Percentiles rank a stretch among this genome's conserved stretches.
Conservation (phyloP, 2,113 vertebrate species). For the Centropristis striata region DNA sequence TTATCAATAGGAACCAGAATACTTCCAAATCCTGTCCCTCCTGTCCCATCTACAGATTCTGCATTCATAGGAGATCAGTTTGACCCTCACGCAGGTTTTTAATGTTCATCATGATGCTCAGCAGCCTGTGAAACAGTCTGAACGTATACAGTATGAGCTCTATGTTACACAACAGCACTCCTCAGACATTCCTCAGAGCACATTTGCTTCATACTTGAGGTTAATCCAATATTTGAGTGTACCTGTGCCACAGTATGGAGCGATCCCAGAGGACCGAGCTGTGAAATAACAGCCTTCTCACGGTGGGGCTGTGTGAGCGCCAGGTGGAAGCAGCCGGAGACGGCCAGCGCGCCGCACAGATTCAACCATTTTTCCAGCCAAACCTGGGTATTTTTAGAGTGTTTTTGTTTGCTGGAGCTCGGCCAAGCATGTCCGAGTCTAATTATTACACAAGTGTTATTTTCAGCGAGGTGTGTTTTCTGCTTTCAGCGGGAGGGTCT, state of each 20-base stretch:
- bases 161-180: constrained; percentile 2
- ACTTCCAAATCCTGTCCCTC: too few species aligned
- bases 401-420: constrained; percentile 81
- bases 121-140: not conserved
- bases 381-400: constrained; percentile 82
- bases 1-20: too few species aligned
- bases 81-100: too few species aligned
- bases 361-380: constrained; percentile 60
- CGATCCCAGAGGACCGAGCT: constrained; percentile 44
- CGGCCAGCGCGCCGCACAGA: constrained; percentile 3
- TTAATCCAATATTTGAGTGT: constrained; percentile 68
- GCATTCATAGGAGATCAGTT: too few species aligned
- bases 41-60: too few species aligned
- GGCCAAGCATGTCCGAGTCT: constrained; percentile 68
- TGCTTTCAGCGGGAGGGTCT: constrained; percentile 54
- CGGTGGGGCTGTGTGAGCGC: constrained; percentile 29
- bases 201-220: constrained; percentile 58
- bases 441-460: constrained; percentile 83
- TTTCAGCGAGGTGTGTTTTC: constrained; percentile 77
- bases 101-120: not conserved
- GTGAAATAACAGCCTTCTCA: constrained; percentile 72
- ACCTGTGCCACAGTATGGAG: constrained; percentile 48
- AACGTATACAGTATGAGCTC: not conserved
- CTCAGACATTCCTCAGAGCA: constrained; percentile 36
- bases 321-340: constrained; percentile 56